Base-by-base conservation (phyloP, 35 echinoderm and acorn worm genomes). In the Hemicentrotus pulcherrimus region DNA sequence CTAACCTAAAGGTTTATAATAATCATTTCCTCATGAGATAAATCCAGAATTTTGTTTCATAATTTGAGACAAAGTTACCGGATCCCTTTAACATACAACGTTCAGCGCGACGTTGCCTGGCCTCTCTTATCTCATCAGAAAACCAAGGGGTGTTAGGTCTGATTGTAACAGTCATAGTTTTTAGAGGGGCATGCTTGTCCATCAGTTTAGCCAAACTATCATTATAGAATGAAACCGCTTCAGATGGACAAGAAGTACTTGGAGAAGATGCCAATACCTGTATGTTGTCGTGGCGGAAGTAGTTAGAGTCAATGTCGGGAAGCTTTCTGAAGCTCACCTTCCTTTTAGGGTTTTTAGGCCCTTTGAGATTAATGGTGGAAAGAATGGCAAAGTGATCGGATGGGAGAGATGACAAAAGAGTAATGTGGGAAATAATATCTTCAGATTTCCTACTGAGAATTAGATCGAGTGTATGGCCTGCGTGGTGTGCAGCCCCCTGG, bases 111-210 rank as follows among this genome's bases (percentile, higher is more conserved):
- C 91, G 32, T 70, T 41, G n/a, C n/a, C n/a, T n/a, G n/a, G n/a
- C n/a, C n/a, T n/a, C n/a, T n/a, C n/a, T n/a, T n/a, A n/a, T n/a
- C 10, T 92, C 32, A 45, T 95, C 94, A 31, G 48, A 91, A 47
- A 89, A 95, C 94, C 94, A 95, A 22, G 94, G 86, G 33, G 95
- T 88, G 19, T 96, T 93, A 3, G 90, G 95, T 55, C 90, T 31
- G 55, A 96, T 22, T 13, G 95, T 94, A n/a, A 94, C 85, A 94
- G 55, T 71, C 61, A 48, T 31, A 16, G 88, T 86, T n/a, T n/a
- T n/a, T n/a, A n/a, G n/a, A n/a, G n/a, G n/a, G n/a, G n/a, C n/a
- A n/a, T n/a, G n/a, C n/a, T n/a, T n/a, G n/a, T n/a, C n/a, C n/a
- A n/a, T n/a, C n/a, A n/a, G n/a, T n/a, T n/a, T n/a, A n/a, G n/a